Base-by-base conservation (phyloP, 37 sponge, comb jelly and placozoan species). In the Geodia barretti region DNA sequence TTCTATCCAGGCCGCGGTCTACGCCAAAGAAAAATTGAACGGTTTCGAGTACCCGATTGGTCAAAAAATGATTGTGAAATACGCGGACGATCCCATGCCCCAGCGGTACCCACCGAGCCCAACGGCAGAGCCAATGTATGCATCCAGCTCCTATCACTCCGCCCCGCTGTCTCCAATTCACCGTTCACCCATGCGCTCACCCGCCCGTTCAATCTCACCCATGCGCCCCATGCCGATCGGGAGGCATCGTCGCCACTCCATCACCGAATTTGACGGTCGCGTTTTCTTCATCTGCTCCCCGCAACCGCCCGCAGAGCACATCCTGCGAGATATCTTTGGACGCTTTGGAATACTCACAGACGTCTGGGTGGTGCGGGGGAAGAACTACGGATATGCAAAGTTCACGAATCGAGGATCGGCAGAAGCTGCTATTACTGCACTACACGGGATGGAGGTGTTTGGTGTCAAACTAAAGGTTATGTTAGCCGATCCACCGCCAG, bases 21-120 rank as follows among this genome's bases (percentile, higher is more conserved):
- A 96, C 70, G 97, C 99, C 38, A 94, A 92, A 60, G 94, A 91
- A 73, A 96, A 96, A 62, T 82, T 98, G 39, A 87, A 96, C 72
- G 95, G 99, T 0, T 86, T 98, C 73, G 99, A 98, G 75, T 98
- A 98, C 54, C 99, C 99, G 3, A 95, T 95, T 1, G 99, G 97
- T 21, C 60, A 79, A 14, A 90, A 94, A 41, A 68, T 98, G 47
- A 72, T 94, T 14, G 99, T 96, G 77, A 97, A 94, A 70, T 97
- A 92, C 42, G 95, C 98, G 0, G 95, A 94, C 35, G 93, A 95
- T 59, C 94, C 89, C 1, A 78, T 85, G 43, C 64, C 76, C 8
- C 65, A 64, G 32, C 79, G 81, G 40, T 86, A 83, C 37, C 85
- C 91, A 9, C 81, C 87, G 21, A 89, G 84, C 43, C 89, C 89